A percentile compares a stretch with the other conserved stretches of the same genome.
Conservation (phyloP, 2,888 invertebrate species). For the Caradrina clavipalpis region DNA sequence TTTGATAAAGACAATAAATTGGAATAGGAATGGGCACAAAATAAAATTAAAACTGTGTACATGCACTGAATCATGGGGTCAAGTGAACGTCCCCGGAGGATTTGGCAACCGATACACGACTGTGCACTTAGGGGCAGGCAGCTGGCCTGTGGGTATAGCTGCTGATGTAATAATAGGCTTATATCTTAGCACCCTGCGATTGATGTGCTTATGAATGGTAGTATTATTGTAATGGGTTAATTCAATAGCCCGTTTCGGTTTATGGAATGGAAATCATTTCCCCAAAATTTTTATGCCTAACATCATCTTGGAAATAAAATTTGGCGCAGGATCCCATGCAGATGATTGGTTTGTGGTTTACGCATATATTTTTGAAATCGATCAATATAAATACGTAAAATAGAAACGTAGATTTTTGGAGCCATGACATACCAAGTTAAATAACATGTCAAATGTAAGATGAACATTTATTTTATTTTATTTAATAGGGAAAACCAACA, state of each 20-base stretch:
- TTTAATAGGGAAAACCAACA: no score
- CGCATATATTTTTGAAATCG: neutral
- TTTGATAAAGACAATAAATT: slow-evolving; percentile 81
- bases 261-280: slow-evolving; percentile 34
- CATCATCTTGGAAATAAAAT: slow-evolving; percentile 35
- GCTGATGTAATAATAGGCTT: slow-evolving; percentile 61
- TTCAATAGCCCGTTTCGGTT: slow-evolving; percentile 36
- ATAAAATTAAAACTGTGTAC: slow-evolving; percentile 85
- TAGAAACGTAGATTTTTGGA: neutral
- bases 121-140: slow-evolving; percentile 85
- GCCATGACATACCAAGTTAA: neutral
- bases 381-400: neutral
- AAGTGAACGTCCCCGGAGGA: slow-evolving; percentile 79
- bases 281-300: slow-evolving; percentile 29
- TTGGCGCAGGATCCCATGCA: slow-evolving; percentile 31
- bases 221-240: slow-evolving; percentile 57
- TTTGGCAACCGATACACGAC: slow-evolving; percentile 89
- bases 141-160: slow-evolving; percentile 58
- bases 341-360: slow-evolving; percentile 11
- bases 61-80: slow-evolving; percentile 83
- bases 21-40: slow-evolving; percentile 76
- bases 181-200: slow-evolving; percentile 55
- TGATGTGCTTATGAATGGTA: slow-evolving; percentile 57
- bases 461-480: no score
- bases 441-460: neutral